Evolutionary conservation across 2,113 vertebrate genomes (phyloP).

Genomic region (Cyanistes caeruleus): DNA sequence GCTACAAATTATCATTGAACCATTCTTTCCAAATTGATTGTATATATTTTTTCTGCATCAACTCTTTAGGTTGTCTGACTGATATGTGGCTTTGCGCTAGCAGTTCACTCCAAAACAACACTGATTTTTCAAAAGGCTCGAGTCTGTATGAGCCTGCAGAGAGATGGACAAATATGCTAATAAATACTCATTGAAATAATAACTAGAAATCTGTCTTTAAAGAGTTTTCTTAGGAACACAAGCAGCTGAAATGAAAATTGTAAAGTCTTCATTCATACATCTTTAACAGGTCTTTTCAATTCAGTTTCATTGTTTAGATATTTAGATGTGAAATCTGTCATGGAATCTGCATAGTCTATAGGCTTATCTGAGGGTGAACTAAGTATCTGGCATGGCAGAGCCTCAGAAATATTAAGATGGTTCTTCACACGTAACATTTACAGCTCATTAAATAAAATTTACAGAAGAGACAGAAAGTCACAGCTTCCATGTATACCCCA

Average conservation of each 20-base stretch:
- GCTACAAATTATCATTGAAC: background rate
- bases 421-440: background rate
- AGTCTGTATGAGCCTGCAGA: background rate
- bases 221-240: background rate
- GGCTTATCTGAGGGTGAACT: background rate
- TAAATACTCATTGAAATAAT: background rate
- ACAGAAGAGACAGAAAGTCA: slow-evolving; percentile 28
- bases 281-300: background rate
- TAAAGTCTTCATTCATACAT: background rate
- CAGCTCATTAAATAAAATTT: slow-evolving; percentile 24
- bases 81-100: background rate
- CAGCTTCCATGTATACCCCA: background rate
- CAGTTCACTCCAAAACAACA: background rate
- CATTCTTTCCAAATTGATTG: background rate
- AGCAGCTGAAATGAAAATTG: background rate
- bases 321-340: background rate
- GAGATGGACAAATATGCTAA: background rate
- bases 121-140: background rate
- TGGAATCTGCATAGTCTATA: background rate
- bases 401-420: background rate
- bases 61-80: background rate
- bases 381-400: background rate
- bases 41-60: background rate
- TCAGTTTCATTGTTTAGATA: background rate
- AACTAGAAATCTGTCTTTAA: background rate